phyloP scores from a whole-genome alignment of 2,888 invertebrate species.

The Synanthedon andrenaeformis region DNA sequence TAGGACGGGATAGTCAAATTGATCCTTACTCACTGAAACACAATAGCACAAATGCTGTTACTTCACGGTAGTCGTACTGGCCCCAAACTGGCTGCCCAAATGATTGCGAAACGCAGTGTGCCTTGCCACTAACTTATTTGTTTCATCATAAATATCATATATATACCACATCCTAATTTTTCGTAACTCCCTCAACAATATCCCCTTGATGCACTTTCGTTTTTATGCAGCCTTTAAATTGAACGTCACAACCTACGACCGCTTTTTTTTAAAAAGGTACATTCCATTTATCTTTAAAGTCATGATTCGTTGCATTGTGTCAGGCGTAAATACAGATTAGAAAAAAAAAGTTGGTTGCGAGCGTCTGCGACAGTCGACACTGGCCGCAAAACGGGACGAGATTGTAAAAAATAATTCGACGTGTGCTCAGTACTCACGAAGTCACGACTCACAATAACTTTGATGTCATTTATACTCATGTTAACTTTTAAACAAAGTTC shows the following conservation, averaged over 20 bases:
- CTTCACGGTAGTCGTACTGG: too few relatives aligned
- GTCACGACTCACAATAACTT: too few relatives aligned
- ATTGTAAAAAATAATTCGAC: slow-evolving; percentile 25
- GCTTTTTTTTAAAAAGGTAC: slow-evolving; percentile 32
- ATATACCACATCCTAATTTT: slow-evolving; percentile 8
- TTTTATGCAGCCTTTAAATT: slow-evolving; percentile 47
- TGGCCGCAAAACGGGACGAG: slow-evolving; percentile 26
- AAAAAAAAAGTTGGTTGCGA: slow-evolving; percentile 25
- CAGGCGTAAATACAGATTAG: slow-evolving; percentile 34
- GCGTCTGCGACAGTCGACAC: slow-evolving; percentile 23
- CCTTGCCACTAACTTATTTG: too few relatives aligned
- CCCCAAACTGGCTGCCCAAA: too few relatives aligned
- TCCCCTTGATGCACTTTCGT: slow-evolving; percentile 42
- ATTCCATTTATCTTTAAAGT: slow-evolving; percentile 55
- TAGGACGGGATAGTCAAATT: background rate
- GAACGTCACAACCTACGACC: slow-evolving; percentile 34
- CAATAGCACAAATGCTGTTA: too few relatives aligned
- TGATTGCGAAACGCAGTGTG: too few relatives aligned
- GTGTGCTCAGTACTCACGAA: background rate
- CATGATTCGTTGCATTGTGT: slow-evolving; percentile 56
- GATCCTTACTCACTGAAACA: too few relatives aligned
- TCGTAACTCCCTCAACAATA: slow-evolving; percentile 3
- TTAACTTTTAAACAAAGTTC: too few relatives aligned
- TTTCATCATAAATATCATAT: background rate
- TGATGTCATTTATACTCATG: too few relatives aligned